Evolutionary conservation across 2,888 invertebrate genomes (phyloP).

Genomic region (Pyrrhia umbra): DNA sequence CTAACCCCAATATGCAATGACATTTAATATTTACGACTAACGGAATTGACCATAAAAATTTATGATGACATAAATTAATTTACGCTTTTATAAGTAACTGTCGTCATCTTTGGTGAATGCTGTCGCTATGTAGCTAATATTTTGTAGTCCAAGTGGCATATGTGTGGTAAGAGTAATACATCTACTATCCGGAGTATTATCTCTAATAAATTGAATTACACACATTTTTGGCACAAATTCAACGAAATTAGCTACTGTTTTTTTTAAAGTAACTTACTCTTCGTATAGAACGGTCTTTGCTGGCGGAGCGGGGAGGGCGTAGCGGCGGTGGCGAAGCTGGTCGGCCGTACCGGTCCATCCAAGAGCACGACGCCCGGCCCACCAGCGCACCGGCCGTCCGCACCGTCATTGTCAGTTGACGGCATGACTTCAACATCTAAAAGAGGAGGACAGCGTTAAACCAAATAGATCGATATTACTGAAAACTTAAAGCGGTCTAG

Average conservation of each 20-base stretch:
- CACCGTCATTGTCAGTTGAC: conserved; percentile 97
- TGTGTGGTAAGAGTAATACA: too few species aligned
- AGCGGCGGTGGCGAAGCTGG: conserved; percentile 94
- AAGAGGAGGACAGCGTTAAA: conserved; percentile 14
- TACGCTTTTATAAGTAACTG: conserved; percentile 47
- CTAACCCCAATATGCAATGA: conserved; percentile 54
- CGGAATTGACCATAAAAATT: conserved; percentile 72
- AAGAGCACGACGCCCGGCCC: conserved; percentile 96
- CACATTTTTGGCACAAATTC: conserved; percentile 23
- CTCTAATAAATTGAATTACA: too few species aligned
- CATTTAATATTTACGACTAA: conserved; percentile 71
- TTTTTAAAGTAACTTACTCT: conserved; percentile 86
- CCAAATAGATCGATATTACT: background rate
- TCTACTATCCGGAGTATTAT: too few species aligned
- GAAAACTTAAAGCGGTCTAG: background rate
- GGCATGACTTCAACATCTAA: conserved; percentile 97
- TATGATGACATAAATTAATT: conserved; percentile 73
- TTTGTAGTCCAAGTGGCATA: too few species aligned
- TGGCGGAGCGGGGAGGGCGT: conserved; percentile 85
- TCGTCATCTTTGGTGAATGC: conserved; percentile 24
- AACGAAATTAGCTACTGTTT: conserved; percentile 18
- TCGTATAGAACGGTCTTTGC: conserved; percentile 92
- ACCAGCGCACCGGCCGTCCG: conserved; percentile 94
- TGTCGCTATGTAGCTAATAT: background rate
- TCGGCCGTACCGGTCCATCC: conserved; percentile 98